Conservation (phyloP, 2,888 invertebrate genomes). For the Polyommatus iphigenia region DNA sequence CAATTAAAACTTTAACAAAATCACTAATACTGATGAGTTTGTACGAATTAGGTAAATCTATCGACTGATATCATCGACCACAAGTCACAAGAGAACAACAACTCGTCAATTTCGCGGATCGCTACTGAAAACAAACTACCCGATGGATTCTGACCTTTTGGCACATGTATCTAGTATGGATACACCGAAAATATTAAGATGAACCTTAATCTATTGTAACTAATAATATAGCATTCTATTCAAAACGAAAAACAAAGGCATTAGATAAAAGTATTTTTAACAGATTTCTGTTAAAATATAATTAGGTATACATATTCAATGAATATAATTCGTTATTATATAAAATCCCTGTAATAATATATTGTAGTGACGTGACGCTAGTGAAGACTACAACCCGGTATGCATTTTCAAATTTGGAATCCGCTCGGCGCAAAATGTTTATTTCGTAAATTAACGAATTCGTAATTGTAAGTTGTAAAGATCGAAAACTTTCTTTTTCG, state of each 20-base stretch:
- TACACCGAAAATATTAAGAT: conserved; percentile 22
- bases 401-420: conserved; percentile 44
- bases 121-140: conserved; percentile 37
- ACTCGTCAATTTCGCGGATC: conserved; percentile 29
- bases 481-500: not conserved
- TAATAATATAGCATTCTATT: conserved; percentile 34
- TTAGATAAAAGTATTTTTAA: conserved; percentile 49
- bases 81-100: conserved; percentile 58
- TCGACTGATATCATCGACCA: conserved; percentile 56
- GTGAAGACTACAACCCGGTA: conserved; percentile 49
- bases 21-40: conserved; percentile 80
- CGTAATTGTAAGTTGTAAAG: not conserved
- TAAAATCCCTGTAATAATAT: conserved; percentile 80
- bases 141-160: conserved; percentile 54
- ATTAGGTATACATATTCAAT: conserved; percentile 62
- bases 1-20: conserved; percentile 79
- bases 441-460: not conserved
- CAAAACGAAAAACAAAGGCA: conserved; percentile 59
- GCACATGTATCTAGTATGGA: conserved; percentile 62
- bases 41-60: conserved; percentile 76
- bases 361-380: conserved; percentile 75
- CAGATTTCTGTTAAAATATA: conserved; percentile 64
- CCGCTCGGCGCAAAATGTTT: not conserved
- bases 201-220: conserved; percentile 31
- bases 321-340: conserved; percentile 74